phyloP scores from a whole-genome alignment of 64 coral and sea anemone species.

The Exaiptasia diaphana region DNA sequence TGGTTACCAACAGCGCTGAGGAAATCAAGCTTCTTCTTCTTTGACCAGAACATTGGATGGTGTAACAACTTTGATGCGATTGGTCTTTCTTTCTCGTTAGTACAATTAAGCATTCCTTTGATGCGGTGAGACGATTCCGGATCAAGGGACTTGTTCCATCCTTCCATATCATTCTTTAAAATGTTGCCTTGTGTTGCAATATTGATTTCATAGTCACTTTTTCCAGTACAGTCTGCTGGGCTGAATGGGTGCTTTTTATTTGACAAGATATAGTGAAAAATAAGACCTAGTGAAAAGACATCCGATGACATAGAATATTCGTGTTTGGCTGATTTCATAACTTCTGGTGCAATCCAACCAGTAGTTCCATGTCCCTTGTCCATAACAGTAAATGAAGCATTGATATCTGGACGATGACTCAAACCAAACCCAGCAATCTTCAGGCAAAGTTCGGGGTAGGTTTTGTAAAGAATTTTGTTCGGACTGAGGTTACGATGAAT shows the following conservation, averaged over 20 bases:
- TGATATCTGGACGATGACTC: constrained; percentile 6
- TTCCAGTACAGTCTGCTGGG: background rate
- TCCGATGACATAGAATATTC: constrained; percentile 8
- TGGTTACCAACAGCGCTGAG: constrained; percentile 8
- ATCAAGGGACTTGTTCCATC: background rate
- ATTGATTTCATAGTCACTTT: background rate
- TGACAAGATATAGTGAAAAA: constrained; percentile 1
- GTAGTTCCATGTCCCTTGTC: background rate
- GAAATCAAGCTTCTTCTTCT: constrained; percentile 6
- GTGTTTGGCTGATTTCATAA: background rate
- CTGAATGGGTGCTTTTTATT: constrained; percentile 17
- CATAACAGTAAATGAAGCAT: constrained; percentile 1
- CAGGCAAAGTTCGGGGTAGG: constrained; percentile 17
- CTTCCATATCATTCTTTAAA: background rate
- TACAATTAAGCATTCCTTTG: background rate
- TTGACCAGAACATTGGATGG: constrained; percentile 8
- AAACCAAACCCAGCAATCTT: constrained; percentile 80
- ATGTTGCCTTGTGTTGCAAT: background rate
- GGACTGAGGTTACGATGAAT: constrained; percentile 71
- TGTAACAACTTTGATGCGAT: background rate
- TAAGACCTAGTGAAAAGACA: constrained; percentile 21
- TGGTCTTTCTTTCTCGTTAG: background rate
- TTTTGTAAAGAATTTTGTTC: constrained; percentile 37
- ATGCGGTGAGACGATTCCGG: background rate
- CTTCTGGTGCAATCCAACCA: constrained; percentile 20